Percentiles rank a stretch among this genome's conserved stretches.
These are phyloP conservation scores for Cheilosia scutellata DNA, from an alignment of 2,888 invertebrate genomes.

Conservation along the genomic window DNA sequence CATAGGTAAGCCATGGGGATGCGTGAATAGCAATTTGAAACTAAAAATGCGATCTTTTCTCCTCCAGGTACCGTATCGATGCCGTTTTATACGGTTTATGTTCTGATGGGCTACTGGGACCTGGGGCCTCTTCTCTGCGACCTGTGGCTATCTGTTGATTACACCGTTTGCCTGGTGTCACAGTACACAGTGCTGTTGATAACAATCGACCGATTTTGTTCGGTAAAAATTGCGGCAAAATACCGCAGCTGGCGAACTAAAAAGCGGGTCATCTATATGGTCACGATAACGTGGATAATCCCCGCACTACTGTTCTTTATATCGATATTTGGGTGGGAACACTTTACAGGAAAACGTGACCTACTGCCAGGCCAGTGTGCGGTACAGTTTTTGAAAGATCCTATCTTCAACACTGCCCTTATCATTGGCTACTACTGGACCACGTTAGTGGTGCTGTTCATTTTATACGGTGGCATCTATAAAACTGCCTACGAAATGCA, in stretches of 20 bases:
- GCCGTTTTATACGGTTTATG: slow-evolving; percentile 99
- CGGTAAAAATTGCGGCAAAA: slow-evolving; percentile 98
- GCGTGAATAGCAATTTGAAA: not conserved
- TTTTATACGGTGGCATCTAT: slow-evolving; percentile 98
- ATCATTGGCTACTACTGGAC: slow-evolving; percentile 99
- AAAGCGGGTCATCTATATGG: slow-evolving; percentile 96
- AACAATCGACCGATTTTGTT: slow-evolving; percentile 99
- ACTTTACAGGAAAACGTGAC: slow-evolving; percentile 96
- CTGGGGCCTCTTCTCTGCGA: slow-evolving; percentile 98
- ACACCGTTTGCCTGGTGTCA: slow-evolving; percentile 99
- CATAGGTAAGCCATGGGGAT: slow-evolving; percentile 87
- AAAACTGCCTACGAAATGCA: slow-evolving; percentile 99
- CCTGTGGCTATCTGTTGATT: slow-evolving; percentile 99
- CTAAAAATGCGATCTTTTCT: slow-evolving; percentile 68
- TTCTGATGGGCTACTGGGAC: slow-evolving; percentile 98
- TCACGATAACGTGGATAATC: slow-evolving; percentile 98
- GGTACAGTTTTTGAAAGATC: slow-evolving; percentile 98
- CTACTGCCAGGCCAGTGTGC: slow-evolving; percentile 95
- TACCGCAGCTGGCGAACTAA: slow-evolving; percentile 99
- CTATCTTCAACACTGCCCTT: slow-evolving; percentile 97
- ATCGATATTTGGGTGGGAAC: slow-evolving; percentile 99
- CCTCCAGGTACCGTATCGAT: slow-evolving; percentile 95
- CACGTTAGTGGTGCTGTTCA: slow-evolving; percentile 96
- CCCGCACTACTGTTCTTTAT: slow-evolving; percentile 98
- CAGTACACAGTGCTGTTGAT: slow-evolving; percentile 99